Evolutionary conservation across 2,113 vertebrate species (phyloP).

Genomic region (Sinocyclocheilus anophthalmus): DNA sequence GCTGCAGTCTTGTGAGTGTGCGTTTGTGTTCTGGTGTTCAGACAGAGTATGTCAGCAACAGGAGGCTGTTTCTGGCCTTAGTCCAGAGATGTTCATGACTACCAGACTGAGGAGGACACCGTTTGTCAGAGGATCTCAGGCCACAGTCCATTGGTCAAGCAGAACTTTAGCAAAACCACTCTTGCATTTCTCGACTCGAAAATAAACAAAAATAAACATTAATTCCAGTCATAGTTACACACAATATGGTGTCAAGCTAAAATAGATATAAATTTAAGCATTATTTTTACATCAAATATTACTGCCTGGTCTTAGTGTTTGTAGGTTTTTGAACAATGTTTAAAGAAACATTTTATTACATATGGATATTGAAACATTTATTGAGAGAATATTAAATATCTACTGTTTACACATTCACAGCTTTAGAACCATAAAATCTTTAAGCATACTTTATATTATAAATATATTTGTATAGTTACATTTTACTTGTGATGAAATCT

Average conservation of each 20-base stretch:
- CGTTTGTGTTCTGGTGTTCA: background rate
- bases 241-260: background rate
- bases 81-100: conserved; percentile 10
- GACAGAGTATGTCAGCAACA: background rate
- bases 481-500: background rate
- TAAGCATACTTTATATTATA: background rate
- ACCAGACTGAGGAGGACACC: background rate
- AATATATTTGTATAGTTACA: background rate
- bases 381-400: background rate
- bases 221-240: background rate
- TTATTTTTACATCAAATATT: background rate
- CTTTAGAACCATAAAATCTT: background rate
- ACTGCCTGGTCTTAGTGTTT: background rate
- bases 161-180: background rate
- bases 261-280: background rate
- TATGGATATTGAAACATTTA: background rate
- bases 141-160: background rate
- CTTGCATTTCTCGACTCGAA: background rate
- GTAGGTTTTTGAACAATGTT: background rate
- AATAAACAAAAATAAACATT: background rate
- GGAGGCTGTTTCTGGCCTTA: background rate
- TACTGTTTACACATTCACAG: background rate
- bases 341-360: background rate
- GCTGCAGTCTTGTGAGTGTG: background rate
- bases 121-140: conserved; percentile 12